Percentiles rank a stretch among this genome's conserved stretches.
These are phyloP conservation scores for Mylabris sibirica DNA, from an alignment of 2,888 invertebrate species.

Conservation along the genomic window DNA sequence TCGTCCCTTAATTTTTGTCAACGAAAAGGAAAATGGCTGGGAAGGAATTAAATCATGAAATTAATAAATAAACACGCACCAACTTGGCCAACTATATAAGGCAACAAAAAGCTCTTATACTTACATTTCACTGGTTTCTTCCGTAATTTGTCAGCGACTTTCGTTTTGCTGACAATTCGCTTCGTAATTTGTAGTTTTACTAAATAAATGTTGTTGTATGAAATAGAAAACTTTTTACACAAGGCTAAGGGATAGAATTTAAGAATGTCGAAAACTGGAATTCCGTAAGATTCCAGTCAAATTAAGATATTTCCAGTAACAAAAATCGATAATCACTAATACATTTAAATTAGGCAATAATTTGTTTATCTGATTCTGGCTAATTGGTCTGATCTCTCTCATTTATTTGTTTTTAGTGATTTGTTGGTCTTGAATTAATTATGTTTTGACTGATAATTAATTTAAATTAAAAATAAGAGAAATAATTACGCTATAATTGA, in stretches of 20 bases:
- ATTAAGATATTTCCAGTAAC: conserved; percentile 17
- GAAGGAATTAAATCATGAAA: conserved; percentile 17
- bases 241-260: too few relatives aligned
- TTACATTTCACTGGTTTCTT: too few relatives aligned
- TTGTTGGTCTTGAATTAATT: conserved; percentile 19
- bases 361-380: conserved; percentile 20
- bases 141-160: too few relatives aligned
- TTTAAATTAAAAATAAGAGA: not conserved
- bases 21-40: not conserved
- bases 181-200: too few relatives aligned
- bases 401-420: conserved; percentile 29
- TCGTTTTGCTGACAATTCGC: too few relatives aligned
- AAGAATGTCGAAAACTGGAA: too few relatives aligned
- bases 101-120: too few relatives aligned
- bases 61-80: conserved; percentile 2
- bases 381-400: conserved; percentile 24
- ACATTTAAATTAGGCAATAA: conserved; percentile 19
- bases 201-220: too few relatives aligned
- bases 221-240: too few relatives aligned
- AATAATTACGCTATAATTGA: conserved; percentile 20
- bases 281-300: not conserved
- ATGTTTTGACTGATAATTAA: not conserved
- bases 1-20: conserved; percentile 6
- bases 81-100: not conserved
- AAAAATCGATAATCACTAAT: not conserved